Percentiles rank a stretch among this genome's conserved stretches.
Evolutionary conservation across 2,797 vertebrate genomes (phyloP).

Genomic region (Neosalanx taihuensis): DNA sequence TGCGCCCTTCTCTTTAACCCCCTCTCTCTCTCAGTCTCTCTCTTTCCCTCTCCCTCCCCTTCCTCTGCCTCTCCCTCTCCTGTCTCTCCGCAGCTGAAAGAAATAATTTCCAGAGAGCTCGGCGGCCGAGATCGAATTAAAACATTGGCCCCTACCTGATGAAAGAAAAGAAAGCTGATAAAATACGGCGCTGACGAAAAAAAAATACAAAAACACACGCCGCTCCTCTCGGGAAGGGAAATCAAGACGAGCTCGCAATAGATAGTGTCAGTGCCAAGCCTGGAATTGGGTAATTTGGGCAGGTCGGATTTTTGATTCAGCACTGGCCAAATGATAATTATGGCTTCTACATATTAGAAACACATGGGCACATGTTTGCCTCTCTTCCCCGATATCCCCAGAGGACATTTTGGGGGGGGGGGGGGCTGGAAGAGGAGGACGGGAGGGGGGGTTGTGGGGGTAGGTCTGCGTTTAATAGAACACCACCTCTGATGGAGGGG

Average conservation of each 20-base stretch:
- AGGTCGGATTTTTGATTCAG: conserved; percentile 65
- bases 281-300: conserved; percentile 67
- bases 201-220: background rate
- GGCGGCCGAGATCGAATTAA: conserved; percentile 56
- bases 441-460: background rate
- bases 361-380: conserved; percentile 59
- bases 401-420: conserved; percentile 23
- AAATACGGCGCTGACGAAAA: conserved; percentile 48
- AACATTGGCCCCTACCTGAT: conserved; percentile 59
- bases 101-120: conserved; percentile 58
- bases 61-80: background rate
- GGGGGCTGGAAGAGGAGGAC: too few relatives aligned
- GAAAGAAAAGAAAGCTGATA: conserved; percentile 58
- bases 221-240: conserved; percentile 52
- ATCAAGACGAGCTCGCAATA: conserved; percentile 56
- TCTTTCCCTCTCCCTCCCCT: background rate
- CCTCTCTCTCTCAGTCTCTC: background rate
- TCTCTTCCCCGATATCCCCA: conserved; percentile 32
- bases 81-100: conserved; percentile 43
- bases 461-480: background rate
- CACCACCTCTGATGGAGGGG: background rate
- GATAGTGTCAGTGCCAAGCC: conserved; percentile 63
- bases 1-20: background rate
- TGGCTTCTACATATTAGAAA: conserved; percentile 69
- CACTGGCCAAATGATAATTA: conserved; percentile 68